Evolutionary conservation across 2,113 vertebrate genomes (phyloP).

Genomic region (Psettodes erumei): DNA sequence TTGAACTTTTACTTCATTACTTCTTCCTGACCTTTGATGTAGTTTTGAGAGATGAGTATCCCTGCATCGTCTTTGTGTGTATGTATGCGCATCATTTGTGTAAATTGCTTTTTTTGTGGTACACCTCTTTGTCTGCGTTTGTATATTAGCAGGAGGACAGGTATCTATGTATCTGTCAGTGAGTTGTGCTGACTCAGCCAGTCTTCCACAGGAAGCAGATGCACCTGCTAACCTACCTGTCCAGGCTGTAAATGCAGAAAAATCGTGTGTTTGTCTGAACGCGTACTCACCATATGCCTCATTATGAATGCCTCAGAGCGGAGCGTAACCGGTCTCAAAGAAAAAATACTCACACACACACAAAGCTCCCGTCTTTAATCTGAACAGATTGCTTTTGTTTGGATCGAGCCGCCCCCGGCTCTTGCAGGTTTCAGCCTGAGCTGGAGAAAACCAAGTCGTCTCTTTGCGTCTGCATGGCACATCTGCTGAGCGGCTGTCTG

Average conservation of each 20-base stretch:
- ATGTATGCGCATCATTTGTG: not conserved
- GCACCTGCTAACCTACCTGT: constrained; percentile 35
- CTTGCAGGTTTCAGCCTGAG: not conserved
- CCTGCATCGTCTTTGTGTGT: not conserved
- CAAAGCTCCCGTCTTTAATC: not conserved
- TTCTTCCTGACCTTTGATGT: constrained; percentile 28
- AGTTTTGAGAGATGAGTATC: constrained; percentile 19
- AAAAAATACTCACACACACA: not conserved
- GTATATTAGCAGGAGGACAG: not conserved
- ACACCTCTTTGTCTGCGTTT: not conserved
- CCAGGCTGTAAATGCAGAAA: constrained; percentile 31
- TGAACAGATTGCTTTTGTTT: not conserved
- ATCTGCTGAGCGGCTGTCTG: not conserved
- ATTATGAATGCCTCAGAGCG: constrained; percentile 36
- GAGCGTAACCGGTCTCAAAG: constrained; percentile 1
- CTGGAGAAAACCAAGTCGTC: not conserved
- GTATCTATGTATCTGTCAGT: constrained; percentile 38
- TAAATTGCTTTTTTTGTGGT: not conserved
- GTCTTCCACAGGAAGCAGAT: constrained; percentile 27
- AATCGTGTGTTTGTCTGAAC: constrained; percentile 31
- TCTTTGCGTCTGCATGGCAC: constrained; percentile 14
- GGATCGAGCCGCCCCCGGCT: not conserved
- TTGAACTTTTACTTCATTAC: constrained; percentile 52
- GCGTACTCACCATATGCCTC: constrained; percentile 41
- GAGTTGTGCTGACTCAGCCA: constrained; percentile 55